phyloP scores from a whole-genome alignment of 2,797 vertebrate genomes.

The Melanogrammus aeglefinus region DNA sequence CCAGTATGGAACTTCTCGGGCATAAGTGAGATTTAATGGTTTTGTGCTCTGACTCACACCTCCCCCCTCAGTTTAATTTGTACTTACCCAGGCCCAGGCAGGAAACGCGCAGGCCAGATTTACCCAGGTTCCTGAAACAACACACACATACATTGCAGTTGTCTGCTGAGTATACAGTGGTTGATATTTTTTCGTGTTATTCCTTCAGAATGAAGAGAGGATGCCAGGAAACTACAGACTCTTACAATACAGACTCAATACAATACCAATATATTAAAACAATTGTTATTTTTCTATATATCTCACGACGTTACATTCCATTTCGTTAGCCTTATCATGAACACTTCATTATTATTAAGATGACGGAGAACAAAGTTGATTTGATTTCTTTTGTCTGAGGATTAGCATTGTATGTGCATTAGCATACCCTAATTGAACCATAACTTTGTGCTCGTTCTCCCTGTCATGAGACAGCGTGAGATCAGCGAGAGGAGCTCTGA shows the following conservation, averaged over 20 bases:
- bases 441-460: slow-evolving; percentile 25
- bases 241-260: too few relatives aligned
- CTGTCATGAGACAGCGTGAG: slow-evolving; percentile 34
- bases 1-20: background rate
- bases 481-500: slow-evolving; percentile 6
- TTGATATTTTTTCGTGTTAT: too few relatives aligned
- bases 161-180: too few relatives aligned
- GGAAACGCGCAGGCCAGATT: slow-evolving; percentile 95
- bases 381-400: background rate
- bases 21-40: slow-evolving; percentile 34
- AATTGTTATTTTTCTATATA: background rate
- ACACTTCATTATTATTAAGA: background rate
- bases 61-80: slow-evolving; percentile 40
- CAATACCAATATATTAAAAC: too few relatives aligned
- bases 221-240: too few relatives aligned
- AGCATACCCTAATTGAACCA: background rate
- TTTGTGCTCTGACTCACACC: slow-evolving; percentile 37
- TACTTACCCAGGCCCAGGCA: slow-evolving; percentile 96
- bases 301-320: background rate
- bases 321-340: background rate
- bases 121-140: slow-evolving; percentile 89
- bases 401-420: background rate
- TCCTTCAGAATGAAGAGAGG: too few relatives aligned
- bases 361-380: background rate
- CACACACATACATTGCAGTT: slow-evolving; percentile 40